phyloP scores from a whole-genome alignment of 2,888 invertebrate genomes.

The Nesidiocoris tenuis region DNA sequence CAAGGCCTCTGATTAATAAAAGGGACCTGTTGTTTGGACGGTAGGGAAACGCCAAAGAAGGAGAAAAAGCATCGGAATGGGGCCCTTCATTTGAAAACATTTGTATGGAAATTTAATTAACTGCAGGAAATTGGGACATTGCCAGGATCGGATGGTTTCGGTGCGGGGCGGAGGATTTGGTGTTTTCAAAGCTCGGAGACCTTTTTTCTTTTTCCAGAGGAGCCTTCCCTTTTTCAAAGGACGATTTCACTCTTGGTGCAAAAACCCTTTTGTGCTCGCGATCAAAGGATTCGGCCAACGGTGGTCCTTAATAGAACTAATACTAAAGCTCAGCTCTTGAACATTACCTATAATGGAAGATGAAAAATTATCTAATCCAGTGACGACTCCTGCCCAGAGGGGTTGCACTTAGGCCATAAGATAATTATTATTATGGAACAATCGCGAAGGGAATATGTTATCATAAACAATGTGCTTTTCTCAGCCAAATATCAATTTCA shows the following conservation, averaged over 20 bases:
- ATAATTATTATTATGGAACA: too few relatives aligned
- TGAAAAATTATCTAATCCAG: too few relatives aligned
- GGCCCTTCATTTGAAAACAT: neutral
- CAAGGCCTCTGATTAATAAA: neutral
- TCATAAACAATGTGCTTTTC: too few relatives aligned
- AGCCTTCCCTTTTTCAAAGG: neutral
- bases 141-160: neutral
- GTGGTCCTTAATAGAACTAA: neutral
- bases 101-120: neutral
- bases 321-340: neutral
- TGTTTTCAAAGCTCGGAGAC: neutral
- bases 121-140: neutral
- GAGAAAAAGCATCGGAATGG: neutral
- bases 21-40: neutral
- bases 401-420: too few relatives aligned
- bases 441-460: too few relatives aligned
- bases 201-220: neutral
- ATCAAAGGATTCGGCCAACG: neutral
- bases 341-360: too few relatives aligned
- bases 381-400: too few relatives aligned
- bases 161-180: neutral
- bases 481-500: too few relatives aligned
- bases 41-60: neutral
- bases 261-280: neutral
- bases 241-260: too few relatives aligned